Conservation (phyloP, 1,140 invertebrate species). For the Gonatopus flavifemur region DNA sequence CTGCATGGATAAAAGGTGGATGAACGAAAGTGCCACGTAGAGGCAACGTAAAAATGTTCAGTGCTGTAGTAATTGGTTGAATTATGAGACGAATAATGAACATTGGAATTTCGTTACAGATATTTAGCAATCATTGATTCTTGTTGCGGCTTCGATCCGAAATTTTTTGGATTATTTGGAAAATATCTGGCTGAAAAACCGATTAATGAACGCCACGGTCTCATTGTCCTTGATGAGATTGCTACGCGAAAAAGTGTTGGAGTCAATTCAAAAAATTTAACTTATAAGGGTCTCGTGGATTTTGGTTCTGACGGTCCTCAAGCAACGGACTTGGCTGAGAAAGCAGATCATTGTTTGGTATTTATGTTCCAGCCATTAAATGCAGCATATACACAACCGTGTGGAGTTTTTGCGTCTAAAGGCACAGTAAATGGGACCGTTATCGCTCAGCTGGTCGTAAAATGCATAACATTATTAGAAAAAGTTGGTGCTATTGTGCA, state of each 20-base stretch:
- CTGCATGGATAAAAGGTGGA: no score
- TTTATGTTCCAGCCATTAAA: no score
- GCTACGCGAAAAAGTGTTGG: no score
- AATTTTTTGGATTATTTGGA: slow-evolving; percentile 16
- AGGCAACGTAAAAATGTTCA: no score
- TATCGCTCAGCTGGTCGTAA: slow-evolving; percentile 14
- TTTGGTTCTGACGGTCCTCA: slow-evolving; percentile 10
- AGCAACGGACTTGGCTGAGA: background rate
- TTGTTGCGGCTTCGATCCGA: slow-evolving; percentile 14
- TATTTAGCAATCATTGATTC: slow-evolving; percentile 9
- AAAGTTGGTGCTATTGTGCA: no score
- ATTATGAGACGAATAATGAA: background rate
- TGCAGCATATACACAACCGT: slow-evolving; percentile 22
- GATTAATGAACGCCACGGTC: slow-evolving; percentile 11
- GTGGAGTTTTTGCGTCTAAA: slow-evolving; percentile 17
- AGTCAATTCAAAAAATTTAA: no score
- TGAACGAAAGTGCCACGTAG: no score
- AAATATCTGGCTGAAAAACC: slow-evolving; percentile 8
- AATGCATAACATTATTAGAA: slow-evolving; percentile 17
- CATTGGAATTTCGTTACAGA: slow-evolving; percentile 7
- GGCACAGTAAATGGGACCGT: slow-evolving; percentile 11
- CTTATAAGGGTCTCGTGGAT: no score
- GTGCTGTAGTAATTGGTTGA: background rate
- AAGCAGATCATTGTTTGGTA: slow-evolving; percentile 16
- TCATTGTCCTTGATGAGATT: slow-evolving; percentile 20